A percentile compares a stretch with the other conserved stretches of the same genome.
These are phyloP conservation scores for Drosophila peninsularis DNA, from an alignment of 2,888 invertebrate species.

Conservation along the genomic window DNA sequence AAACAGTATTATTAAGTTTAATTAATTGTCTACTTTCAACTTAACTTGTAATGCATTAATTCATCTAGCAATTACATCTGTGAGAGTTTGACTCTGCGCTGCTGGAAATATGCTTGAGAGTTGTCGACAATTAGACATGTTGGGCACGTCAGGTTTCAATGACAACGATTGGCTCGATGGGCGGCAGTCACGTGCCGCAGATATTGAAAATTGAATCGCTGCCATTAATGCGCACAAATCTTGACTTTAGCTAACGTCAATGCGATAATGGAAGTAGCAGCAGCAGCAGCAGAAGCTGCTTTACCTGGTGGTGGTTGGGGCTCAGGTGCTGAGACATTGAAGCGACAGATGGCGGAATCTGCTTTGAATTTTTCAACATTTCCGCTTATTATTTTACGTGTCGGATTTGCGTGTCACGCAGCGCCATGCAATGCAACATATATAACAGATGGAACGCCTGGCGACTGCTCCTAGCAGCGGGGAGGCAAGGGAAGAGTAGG, in stretches of 20 bases:
- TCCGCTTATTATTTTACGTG: constrained; percentile 81
- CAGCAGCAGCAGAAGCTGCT: constrained; percentile 25
- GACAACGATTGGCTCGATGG: constrained; percentile 53
- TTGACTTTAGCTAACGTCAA: constrained; percentile 76
- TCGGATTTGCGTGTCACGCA: constrained; percentile 77
- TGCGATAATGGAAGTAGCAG: constrained; percentile 67
- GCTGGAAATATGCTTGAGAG: constrained; percentile 23
- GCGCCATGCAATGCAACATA: constrained; percentile 39
- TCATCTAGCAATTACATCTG: neutral
- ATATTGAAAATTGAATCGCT: constrained; percentile 80
- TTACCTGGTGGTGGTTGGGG: constrained; percentile 22
- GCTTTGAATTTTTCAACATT: constrained; percentile 81
- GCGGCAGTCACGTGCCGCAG: constrained; percentile 69
- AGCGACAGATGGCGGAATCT: constrained; percentile 58
- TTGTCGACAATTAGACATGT: constrained; percentile 73
- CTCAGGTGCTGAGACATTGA: neutral
- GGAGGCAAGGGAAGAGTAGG: neutral
- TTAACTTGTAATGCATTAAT: neutral
- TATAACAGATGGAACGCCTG: constrained; percentile 12
- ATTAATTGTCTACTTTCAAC: too few relatives aligned
- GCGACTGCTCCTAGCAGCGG: neutral
- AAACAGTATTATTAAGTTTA: too few relatives aligned
- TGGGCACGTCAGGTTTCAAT: constrained; percentile 77
- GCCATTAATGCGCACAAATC: constrained; percentile 77
- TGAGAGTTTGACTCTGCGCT: neutral